phyloP scores from a whole-genome alignment of 2,797 vertebrate genomes.

The Neosilurus mollespiculum region DNA sequence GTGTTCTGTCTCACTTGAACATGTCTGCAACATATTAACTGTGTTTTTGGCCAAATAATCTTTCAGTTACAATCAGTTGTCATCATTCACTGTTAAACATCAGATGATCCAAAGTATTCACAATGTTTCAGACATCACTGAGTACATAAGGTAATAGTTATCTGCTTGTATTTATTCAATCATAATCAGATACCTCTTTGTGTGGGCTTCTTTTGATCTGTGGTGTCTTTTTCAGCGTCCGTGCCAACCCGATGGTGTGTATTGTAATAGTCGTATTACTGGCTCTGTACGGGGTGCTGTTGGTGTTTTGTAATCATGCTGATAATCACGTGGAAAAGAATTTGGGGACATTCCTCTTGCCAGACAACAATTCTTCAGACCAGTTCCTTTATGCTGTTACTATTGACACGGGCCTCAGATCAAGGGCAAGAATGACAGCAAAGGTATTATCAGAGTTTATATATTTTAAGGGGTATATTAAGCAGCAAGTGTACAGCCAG shows the following conservation, averaged over 20 bases:
- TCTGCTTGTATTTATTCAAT: neutral
- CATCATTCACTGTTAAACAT: conserved; percentile 65
- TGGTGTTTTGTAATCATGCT: conserved; percentile 58
- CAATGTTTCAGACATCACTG: conserved; percentile 60
- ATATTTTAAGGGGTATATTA: too few relatives aligned
- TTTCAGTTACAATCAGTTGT: conserved; percentile 72
- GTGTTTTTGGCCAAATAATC: conserved; percentile 35
- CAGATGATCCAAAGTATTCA: conserved; percentile 61
- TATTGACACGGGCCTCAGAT: conserved; percentile 76
- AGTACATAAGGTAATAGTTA: conserved; percentile 67
- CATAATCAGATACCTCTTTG: neutral
- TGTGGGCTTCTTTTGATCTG: neutral
- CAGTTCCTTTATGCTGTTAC: conserved; percentile 73
- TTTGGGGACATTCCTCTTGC: conserved; percentile 64
- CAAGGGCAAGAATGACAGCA: conserved; percentile 72
- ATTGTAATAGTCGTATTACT: conserved; percentile 59
- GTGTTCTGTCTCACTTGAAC: neutral
- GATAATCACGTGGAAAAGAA: conserved; percentile 59
- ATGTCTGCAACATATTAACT: neutral
- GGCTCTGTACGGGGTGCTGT: conserved; percentile 62
- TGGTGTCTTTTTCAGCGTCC: conserved; percentile 60
- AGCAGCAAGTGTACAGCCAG: too few relatives aligned
- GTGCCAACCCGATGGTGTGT: conserved; percentile 64
- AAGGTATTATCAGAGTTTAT: conserved; percentile 68
- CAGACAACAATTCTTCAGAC: conserved; percentile 66